Evolutionary conservation across 2,888 invertebrate genomes (phyloP).

Genomic region (Aromia moschata): DNA sequence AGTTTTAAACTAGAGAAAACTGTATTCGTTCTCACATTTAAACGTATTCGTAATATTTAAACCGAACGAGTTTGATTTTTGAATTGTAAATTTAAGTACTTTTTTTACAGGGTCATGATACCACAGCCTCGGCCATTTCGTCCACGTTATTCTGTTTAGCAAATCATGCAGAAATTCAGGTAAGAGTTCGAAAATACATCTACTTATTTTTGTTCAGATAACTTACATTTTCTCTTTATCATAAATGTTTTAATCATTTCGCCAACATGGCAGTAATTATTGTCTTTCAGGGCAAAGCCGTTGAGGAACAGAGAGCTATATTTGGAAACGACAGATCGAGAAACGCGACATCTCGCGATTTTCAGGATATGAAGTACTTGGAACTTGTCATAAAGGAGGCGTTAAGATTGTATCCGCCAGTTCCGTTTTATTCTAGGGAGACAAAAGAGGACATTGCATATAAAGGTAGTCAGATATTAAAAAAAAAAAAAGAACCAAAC

Average conservation of each 20-base stretch:
- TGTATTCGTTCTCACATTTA: no score
- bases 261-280: not conserved
- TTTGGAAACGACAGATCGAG: slow-evolving; percentile 50
- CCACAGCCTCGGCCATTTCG: slow-evolving; percentile 62
- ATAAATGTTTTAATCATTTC: not conserved
- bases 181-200: no score
- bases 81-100: not conserved
- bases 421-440: slow-evolving; percentile 64
- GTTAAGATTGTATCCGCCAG: slow-evolving; percentile 66
- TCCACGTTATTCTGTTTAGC: slow-evolving; percentile 63
- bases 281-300: slow-evolving; percentile 57
- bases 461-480: slow-evolving; percentile 39
- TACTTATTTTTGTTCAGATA: no score
- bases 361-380: slow-evolving; percentile 67
- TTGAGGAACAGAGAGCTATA: slow-evolving; percentile 57
- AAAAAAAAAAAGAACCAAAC: no score
- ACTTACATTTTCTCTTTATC: no score
- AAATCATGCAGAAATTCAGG: slow-evolving; percentile 61
- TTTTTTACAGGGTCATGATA: slow-evolving; percentile 63
- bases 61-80: no score
- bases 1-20: no score
- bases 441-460: slow-evolving; percentile 58
- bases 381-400: slow-evolving; percentile 67
- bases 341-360: slow-evolving; percentile 54
- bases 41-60: no score